Evolutionary conservation across 1,140 invertebrate genomes (phyloP).

Genomic region (Solenopsis fugax): DNA sequence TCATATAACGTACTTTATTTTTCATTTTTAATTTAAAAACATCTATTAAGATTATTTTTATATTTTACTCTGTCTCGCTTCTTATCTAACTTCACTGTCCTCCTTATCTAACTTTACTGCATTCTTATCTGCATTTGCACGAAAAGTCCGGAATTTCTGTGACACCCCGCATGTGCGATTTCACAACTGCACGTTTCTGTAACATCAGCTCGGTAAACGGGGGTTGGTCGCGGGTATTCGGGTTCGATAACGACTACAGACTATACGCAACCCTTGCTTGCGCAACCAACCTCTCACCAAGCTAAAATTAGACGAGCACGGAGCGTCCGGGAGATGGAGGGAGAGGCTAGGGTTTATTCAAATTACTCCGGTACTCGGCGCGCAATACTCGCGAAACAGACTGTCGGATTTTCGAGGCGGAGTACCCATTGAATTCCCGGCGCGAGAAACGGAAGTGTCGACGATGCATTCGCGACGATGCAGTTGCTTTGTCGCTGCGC

Average conservation of each 20-base stretch:
- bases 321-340: constrained; percentile 30
- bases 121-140: not conserved
- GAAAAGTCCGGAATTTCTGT: not conserved
- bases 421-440: constrained; percentile 43
- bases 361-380: constrained; percentile 74
- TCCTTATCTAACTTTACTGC: no score
- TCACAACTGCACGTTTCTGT: constrained; percentile 30
- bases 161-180: not conserved
- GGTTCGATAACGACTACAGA: constrained; percentile 31
- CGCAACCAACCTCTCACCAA: constrained; percentile 31
- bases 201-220: constrained; percentile 26
- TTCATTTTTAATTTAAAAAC: not conserved
- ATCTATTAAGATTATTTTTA: not conserved
- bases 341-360: constrained; percentile 74
- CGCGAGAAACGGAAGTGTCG: constrained; percentile 52
- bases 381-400: constrained; percentile 71
- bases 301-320: constrained; percentile 80
- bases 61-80: not conserved
- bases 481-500: constrained; percentile 39
- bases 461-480: constrained; percentile 42
- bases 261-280: constrained; percentile 44
- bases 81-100: not conserved
- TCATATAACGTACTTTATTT: not conserved
- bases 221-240: constrained; percentile 28
- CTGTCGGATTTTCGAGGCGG: constrained; percentile 70